Evolutionary conservation across 1,140 invertebrate genomes (phyloP), one percentile per base, ranked within the genome.

Genomic region (Venturia canescens): DNA sequence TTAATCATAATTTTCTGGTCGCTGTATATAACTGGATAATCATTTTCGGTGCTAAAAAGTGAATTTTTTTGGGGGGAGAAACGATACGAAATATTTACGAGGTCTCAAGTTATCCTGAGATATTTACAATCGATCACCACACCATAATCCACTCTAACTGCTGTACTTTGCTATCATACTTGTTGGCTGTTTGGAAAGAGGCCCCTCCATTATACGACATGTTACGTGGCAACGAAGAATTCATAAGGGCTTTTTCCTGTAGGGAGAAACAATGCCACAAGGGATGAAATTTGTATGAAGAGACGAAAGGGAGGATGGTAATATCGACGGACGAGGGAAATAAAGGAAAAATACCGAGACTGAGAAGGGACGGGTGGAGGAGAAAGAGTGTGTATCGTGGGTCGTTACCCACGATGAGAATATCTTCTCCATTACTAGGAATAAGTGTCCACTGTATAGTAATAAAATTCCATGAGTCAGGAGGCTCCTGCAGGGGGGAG

Each of bases 401-500:
- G 48, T 75, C 72, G 79, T 80, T 72, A 74, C 70, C 50, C 29
- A 23, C 29, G 50, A 50, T 38, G 79, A 26, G 71, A 27, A 77
- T 69, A 69, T 50, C 26, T 29, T 50, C 77, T 80, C 83, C 83
- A 86, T 88, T 88, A 88, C 87, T 81, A 81, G 83, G 76, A 82
- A 86, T 87, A 88, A 87, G 85, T 85, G 78, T 82, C 80, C 72
- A 81, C 48, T 79, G 79, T 82, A 69, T 81, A 82, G 84, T 83
- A 85, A 86, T 87, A 86, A 87, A 88, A 86, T 86, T 85, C 84
- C 84, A 83, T 88, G 87, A 87, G 85, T 88, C 87, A 87, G 87
- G 79, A 86, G 86, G 87, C 88, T 87, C 87, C 85, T 86, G 70
- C 82, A 74, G 1, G 3, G 57, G 21, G 79, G 60, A 82, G 81